These are phyloP conservation scores for Orestias chungarensis DNA, from an alignment of 2,797 vertebrate genomes.

Conservation along the genomic window DNA sequence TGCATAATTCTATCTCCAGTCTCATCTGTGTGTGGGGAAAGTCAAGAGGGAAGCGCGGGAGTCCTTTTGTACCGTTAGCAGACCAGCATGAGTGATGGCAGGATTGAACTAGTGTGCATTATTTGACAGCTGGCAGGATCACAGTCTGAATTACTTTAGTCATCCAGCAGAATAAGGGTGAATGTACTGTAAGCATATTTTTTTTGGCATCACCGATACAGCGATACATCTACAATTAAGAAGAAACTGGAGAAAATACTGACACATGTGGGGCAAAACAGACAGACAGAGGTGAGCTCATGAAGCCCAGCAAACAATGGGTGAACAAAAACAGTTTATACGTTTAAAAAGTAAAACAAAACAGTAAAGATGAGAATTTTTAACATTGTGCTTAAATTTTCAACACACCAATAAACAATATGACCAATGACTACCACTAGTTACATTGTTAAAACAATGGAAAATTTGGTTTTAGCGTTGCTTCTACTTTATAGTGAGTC, in stretches of 20 bases:
- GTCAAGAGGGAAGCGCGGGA: slow-evolving; percentile 61
- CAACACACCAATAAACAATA: neutral
- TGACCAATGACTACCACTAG: neutral
- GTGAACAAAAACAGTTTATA: too few species aligned
- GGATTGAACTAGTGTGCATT: slow-evolving; percentile 42
- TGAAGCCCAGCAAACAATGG: slow-evolving; percentile 29
- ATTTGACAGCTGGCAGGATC: slow-evolving; percentile 43
- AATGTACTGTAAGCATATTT: slow-evolving; percentile 35
- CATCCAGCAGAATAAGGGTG: slow-evolving; percentile 60
- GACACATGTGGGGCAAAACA: slow-evolving; percentile 37
- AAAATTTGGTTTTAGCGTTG: neutral
- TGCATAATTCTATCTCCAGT: slow-evolving; percentile 72
- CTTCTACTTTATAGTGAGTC: neutral
- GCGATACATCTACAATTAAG: slow-evolving; percentile 40
- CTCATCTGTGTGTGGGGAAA: slow-evolving; percentile 58
- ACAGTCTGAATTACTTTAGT: slow-evolving; percentile 56
- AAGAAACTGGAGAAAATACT: slow-evolving; percentile 23
- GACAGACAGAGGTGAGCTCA: slow-evolving; percentile 27
- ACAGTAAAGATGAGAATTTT: neutral
- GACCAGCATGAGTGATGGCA: slow-evolving; percentile 44
- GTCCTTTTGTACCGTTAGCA: slow-evolving; percentile 61
- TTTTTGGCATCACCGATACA: slow-evolving; percentile 31
- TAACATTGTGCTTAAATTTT: neutral
- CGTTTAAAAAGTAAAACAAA: neutral
- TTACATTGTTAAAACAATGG: neutral